Evolutionary conservation across 2,888 invertebrate species (phyloP).

Genomic region (Entomobrya proxima): DNA sequence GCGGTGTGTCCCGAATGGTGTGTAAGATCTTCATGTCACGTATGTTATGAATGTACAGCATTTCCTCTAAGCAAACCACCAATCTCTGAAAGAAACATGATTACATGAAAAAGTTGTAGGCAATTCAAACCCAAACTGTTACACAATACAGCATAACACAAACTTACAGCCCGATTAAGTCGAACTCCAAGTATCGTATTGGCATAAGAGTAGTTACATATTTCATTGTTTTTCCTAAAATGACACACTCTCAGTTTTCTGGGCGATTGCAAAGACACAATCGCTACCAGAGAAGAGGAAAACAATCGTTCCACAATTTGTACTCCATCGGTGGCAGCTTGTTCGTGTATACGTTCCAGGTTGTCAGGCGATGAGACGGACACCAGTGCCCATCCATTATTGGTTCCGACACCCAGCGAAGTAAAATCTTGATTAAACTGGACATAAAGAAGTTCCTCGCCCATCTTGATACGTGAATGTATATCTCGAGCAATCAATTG

Average conservation of each 20-base stretch:
- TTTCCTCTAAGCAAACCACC: conserved; percentile 98
- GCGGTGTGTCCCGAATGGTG: conserved; percentile 98
- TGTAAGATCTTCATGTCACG: conserved; percentile 98
- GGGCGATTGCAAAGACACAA: conserved; percentile 94
- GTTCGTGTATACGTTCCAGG: conserved; percentile 74
- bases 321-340: conserved; percentile 85
- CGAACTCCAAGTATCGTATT: conserved; percentile 97
- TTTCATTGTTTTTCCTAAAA: conserved; percentile 98
- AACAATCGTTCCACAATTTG: conserved; percentile 96
- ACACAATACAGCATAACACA: neutral
- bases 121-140: too few species aligned
- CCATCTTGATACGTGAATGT: conserved; percentile 47
- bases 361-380: conserved; percentile 70
- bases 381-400: conserved; percentile 73
- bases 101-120: too few species aligned
- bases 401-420: conserved; percentile 74
- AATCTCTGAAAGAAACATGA: conserved; percentile 83
- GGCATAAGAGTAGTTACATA: conserved; percentile 96
- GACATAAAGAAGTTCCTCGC: conserved; percentile 73
- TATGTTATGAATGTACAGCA: conserved; percentile 98
- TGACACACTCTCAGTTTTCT: conserved; percentile 96
- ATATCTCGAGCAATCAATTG: too few species aligned
- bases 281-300: conserved; percentile 96
- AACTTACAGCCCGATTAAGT: conserved; percentile 91
- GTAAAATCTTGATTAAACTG: conserved; percentile 75